These are phyloP conservation scores for Dryococelus australis DNA, from an alignment of 2,888 invertebrate genomes.

Conservation along the genomic window DNA sequence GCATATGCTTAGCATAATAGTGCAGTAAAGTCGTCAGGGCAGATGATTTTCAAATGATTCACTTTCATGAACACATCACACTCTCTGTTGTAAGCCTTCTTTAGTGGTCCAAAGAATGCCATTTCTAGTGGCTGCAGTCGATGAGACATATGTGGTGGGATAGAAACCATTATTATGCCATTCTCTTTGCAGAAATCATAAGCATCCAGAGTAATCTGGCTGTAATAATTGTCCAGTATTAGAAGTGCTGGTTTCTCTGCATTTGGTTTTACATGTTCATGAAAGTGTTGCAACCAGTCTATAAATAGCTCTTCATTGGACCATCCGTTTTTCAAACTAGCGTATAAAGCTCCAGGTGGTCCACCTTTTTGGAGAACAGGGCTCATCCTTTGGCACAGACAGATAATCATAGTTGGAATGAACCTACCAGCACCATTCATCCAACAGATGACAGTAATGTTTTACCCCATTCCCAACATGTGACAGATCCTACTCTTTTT, in stretches of 20 bases:
- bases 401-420: conserved; percentile 1
- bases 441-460: conserved; percentile 52
- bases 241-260: background rate
- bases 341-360: background rate
- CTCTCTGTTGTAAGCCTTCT: conserved; percentile 2
- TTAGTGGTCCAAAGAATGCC: background rate
- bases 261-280: background rate
- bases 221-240: background rate
- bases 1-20: background rate
- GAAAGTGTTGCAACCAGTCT: background rate
- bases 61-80: background rate
- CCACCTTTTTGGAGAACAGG: background rate
- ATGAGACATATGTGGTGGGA: conserved; percentile 7
- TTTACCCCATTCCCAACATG: conserved; percentile 56
- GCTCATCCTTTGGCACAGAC: background rate
- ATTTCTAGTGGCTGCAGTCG: background rate
- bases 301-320: background rate
- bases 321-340: background rate
- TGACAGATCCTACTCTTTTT: conserved; percentile 56
- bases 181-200: background rate
- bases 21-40: background rate
- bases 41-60: background rate
- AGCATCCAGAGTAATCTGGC: background rate
- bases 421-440: background rate
- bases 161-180: conserved; percentile 17